Conservation (phyloP, 2,797 vertebrate species). For the Epinephelus coioides region DNA sequence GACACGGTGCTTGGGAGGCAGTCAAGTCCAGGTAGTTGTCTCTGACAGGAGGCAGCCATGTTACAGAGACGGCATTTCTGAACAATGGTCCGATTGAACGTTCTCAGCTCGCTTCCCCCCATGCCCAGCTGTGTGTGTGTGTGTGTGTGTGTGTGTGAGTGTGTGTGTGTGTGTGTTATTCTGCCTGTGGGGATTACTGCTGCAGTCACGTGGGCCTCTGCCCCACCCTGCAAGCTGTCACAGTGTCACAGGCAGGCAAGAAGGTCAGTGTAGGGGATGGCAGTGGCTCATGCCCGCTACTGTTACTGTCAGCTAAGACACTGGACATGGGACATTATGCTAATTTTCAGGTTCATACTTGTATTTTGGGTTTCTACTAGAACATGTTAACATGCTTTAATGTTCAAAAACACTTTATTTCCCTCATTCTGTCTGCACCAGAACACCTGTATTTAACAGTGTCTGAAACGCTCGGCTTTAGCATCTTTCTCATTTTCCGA, state of each 20-base stretch:
- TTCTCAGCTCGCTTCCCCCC: conserved; percentile 64
- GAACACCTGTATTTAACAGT: no score
- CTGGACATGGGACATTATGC: neutral
- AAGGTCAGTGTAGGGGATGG: conserved; percentile 82
- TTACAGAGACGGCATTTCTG: conserved; percentile 67
- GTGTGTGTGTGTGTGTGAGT: conserved; percentile 47
- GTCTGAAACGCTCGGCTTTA: no score
- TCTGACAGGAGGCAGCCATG: conserved; percentile 67
- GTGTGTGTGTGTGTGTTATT: conserved; percentile 40
- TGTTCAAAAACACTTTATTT: no score
- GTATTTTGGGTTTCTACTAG: no score
- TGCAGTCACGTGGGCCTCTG: conserved; percentile 86
- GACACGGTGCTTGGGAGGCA: neutral
- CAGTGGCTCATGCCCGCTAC: conserved; percentile 45
- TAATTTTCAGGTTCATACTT: no score
- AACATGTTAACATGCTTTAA: no score
- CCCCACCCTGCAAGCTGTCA: conserved; percentile 89
- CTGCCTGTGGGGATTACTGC: conserved; percentile 87
- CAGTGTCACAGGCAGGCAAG: conserved; percentile 82
- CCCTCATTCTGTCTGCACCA: no score
- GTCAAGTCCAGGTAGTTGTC: conserved; percentile 30
- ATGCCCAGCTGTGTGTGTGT: conserved; percentile 82
- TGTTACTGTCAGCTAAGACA: conserved; percentile 38
- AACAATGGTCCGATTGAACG: conserved; percentile 89
- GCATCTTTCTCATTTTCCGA: no score